Evolutionary conservation across 1,140 invertebrate genomes (phyloP).

Genomic region (Halictus rubicundus): DNA sequence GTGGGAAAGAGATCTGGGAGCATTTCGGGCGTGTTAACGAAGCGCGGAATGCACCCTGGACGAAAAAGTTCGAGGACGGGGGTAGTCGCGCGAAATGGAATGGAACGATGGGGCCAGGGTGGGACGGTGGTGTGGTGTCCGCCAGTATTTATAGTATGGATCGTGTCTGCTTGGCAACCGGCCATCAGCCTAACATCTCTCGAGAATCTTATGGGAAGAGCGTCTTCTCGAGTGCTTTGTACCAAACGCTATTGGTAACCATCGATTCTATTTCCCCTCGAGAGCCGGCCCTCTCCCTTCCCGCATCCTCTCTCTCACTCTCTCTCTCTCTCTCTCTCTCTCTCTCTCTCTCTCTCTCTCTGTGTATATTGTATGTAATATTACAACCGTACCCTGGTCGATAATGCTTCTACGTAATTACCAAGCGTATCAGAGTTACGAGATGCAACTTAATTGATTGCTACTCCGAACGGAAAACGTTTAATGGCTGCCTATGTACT

Average conservation of each 20-base stretch:
- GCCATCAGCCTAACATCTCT: conserved; percentile 67
- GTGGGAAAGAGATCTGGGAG: no score
- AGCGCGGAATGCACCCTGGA: conserved; percentile 39
- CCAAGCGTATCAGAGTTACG: no score
- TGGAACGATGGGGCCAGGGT: conserved; percentile 63
- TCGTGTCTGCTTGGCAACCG: conserved; percentile 75
- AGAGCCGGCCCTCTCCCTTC: not conserved
- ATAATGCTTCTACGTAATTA: not conserved
- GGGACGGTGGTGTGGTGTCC: conserved; percentile 57
- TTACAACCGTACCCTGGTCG: not conserved
- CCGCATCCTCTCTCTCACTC: no score
- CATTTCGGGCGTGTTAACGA: conserved; percentile 21
- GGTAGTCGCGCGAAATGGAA: conserved; percentile 58
- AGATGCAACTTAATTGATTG: no score
- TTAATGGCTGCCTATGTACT: no score
- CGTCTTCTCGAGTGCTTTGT: conserved; percentile 11
- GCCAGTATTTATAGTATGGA: conserved; percentile 76
- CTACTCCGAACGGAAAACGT: not conserved
- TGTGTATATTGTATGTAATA: not conserved
- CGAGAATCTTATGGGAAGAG: conserved; percentile 49
- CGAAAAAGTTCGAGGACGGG: conserved; percentile 40
- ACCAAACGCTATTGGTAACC: not conserved
- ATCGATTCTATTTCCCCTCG: conserved; percentile 10
- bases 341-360: no score
- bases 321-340: no score